Evolutionary conservation across 2,888 invertebrate genomes (phyloP), one percentile per base, ranked within the genome.

Genomic region (Therioaphis trifolii): DNA sequence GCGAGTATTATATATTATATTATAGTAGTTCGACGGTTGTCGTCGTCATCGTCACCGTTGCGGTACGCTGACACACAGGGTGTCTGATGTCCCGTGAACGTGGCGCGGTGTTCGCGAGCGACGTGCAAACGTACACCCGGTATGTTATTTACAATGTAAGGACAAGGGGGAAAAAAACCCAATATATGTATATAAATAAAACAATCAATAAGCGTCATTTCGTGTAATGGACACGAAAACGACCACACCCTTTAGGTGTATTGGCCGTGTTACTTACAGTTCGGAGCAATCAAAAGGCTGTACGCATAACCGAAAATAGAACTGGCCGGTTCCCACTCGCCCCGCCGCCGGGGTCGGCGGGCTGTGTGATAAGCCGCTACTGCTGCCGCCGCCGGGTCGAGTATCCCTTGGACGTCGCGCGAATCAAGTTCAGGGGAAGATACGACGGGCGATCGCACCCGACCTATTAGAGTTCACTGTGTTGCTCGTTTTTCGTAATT

Each of bases 201-300:
- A 82, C 80, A 82, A 82, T 82, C 80, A 82, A 82, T 82, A 82
- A 82, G 46, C 80, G 80, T 82, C 72, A 82, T 82, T 82, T 72
- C 29, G 63, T 72, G 80, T 82, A 82, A 82, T 82, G 80, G 80
- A 82, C 72, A 82, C 72, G 61, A 82, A 72, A 74, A 82, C 72
- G 80, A 72, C 80, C 80, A 82, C 80, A 82, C 80, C 80, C 80
- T 72, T 72, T 63, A 82, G 72, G 72, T 72, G n/a, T 82, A 63
- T 72, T 35, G 72, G 79, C 24, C 46, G 49, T 63, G 72, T 72
- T 72, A 82, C 72, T 82, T 82, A 82, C 80, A 61, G 72, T 72
- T 46, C 14, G 49, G 35, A 72, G 61, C 80, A 82, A 82, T 82
- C 80, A 49, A 82, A 82, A 71, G n/a, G 12, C 9, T 68, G 21